Conservation (phyloP, 2,113 vertebrate species). For the Phylloscopus trochilus region DNA sequence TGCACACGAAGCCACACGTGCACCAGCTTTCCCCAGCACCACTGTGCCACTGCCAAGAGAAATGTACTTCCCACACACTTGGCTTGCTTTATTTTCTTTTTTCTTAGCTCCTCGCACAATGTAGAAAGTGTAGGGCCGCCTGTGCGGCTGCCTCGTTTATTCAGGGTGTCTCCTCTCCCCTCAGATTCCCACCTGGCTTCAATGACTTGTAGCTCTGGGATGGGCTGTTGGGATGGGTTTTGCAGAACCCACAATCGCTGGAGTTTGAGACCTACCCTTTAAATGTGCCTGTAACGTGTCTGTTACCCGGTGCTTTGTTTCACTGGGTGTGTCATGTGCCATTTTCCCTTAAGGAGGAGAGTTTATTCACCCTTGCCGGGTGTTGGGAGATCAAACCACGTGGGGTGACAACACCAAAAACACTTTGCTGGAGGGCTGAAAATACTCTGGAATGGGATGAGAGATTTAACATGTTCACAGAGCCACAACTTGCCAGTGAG, state of each 20-base stretch:
- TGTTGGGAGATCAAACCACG: constrained; percentile 41
- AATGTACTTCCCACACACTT: neutral
- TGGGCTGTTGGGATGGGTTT: neutral
- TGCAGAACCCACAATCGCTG: neutral
- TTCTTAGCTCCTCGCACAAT: neutral
- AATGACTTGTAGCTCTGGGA: neutral
- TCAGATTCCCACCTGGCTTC: neutral
- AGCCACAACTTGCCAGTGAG: neutral
- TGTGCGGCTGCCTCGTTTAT: neutral
- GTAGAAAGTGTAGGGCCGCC: neutral
- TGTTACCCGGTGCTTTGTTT: neutral
- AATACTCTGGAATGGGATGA: constrained; percentile 46
- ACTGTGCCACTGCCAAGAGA: neutral
- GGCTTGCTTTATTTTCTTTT: neutral
- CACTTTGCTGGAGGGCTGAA: constrained; percentile 47
- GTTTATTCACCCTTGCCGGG: constrained; percentile 12
- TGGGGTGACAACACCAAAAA: constrained; percentile 37
- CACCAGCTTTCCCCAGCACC: fast-evolving
- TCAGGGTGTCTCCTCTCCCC: neutral
- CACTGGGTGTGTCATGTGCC: neutral
- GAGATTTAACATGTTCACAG: constrained; percentile 15
- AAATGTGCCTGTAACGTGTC: neutral
- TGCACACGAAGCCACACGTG: neutral
- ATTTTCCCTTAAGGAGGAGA: constrained; percentile 19
- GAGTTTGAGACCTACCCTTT: neutral